These are phyloP conservation scores for Numida meleagris DNA, from an alignment of 2,113 vertebrate species.

Conservation along the genomic window DNA sequence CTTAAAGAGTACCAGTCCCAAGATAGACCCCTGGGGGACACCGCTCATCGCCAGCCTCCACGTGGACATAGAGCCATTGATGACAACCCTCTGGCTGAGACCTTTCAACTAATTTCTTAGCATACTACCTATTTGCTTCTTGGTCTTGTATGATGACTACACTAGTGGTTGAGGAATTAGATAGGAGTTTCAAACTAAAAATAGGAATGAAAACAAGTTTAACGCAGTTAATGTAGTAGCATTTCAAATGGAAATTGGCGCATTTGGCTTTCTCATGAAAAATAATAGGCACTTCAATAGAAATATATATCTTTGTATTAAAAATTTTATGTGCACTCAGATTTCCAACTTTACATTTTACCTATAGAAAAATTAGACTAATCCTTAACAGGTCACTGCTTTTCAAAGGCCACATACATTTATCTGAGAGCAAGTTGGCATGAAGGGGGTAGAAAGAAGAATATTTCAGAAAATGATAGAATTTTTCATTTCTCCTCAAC, in stretches of 20 bases:
- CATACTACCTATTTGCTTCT: neutral
- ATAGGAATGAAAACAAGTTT: neutral
- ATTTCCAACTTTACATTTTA: neutral
- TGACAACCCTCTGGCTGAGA: too few species aligned
- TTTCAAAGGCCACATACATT: neutral
- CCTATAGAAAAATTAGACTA: neutral
- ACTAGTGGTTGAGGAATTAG: neutral
- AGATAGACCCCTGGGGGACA: too few species aligned
- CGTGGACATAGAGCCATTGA: too few species aligned
- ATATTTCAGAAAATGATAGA: fast-evolving
- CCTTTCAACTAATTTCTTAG: neutral
- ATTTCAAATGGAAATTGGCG: neutral
- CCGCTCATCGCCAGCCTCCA: too few species aligned
- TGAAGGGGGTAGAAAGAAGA: neutral
- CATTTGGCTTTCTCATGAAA: neutral
- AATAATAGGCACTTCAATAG: neutral
- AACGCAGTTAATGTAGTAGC: neutral
- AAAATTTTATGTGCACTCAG: neutral
- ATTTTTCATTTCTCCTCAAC: neutral
- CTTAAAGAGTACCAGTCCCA: too few species aligned
- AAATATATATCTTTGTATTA: neutral
- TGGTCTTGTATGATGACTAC: neutral
- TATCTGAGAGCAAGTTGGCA: neutral
- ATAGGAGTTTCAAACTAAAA: neutral
- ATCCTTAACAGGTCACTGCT: neutral